Base-by-base conservation (phyloP, 2,888 invertebrate species). In the Eurytoma adleriae region DNA sequence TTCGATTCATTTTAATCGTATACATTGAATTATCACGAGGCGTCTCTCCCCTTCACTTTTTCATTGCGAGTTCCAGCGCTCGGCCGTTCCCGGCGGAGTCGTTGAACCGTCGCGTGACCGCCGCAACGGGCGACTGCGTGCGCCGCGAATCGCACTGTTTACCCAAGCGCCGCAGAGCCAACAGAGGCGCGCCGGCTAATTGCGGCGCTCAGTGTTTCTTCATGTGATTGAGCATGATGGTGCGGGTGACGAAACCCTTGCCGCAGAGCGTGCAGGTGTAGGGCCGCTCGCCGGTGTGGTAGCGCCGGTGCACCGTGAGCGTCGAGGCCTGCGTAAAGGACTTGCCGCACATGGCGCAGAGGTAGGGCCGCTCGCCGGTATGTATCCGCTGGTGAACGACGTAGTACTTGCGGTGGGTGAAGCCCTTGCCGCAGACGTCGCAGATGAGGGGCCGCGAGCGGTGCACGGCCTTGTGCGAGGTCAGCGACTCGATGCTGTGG, bases 351-450 rank as follows among this genome's bases (percentile, higher is more conserved):
- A 90, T 90, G 20, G 91, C 91, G 83, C 92, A 92, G 5, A 90
- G 85, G 82, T 91, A 92, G 0, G 92, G 92, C 56, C 91, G 88
- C 80, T 91, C 91, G 10, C 92, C 92, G 0, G 91, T 91, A 82
- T 92, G 92, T 57, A 91, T 89, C 30, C 91, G 86, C 79, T 90
- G 90, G 85, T 91, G 91, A 5, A 91, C 90, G 24, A 90, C 90
- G 78, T 91, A 90, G 79, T 91, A 91, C 81, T 90, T 91, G 59
- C 91, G 86, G 83, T 91, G 90, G 0, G 90, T 90, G 81, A 91
- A 91, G 20, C 90, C 90, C 71, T 91, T 91, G 78, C 91, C 91
- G 77, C 91, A 91, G 0, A 90, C 91, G 72, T 91, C 90, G 79
- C 91, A 91, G 4, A 91, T 89, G n/a, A 91, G 84, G 2, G 91